A percentile compares a stretch with the other conserved stretches of the same genome.
Conservation (phyloP, 2,797 vertebrate species). For the Syndactyla subalaris region DNA sequence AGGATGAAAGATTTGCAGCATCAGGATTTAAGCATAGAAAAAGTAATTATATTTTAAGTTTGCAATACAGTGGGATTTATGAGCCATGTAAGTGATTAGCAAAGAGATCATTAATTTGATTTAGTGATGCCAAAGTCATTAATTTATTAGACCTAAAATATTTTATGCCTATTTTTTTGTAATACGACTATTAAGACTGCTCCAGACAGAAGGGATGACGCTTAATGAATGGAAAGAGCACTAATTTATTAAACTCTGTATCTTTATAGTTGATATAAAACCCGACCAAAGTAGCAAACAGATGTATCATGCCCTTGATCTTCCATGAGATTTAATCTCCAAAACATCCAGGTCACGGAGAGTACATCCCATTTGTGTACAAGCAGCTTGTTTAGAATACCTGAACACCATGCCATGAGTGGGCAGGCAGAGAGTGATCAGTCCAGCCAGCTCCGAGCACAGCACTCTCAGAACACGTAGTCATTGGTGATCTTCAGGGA, state of each 20-base stretch:
- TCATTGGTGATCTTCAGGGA: constrained; percentile 94
- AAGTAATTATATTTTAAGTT: background rate
- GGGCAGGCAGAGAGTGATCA: constrained; percentile 72
- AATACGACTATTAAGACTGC: constrained; percentile 45
- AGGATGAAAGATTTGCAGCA: constrained; percentile 27
- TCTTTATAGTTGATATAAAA: constrained; percentile 66
- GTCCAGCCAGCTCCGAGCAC: constrained; percentile 56
- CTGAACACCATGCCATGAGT: constrained; percentile 66
- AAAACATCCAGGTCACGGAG: constrained; percentile 68
- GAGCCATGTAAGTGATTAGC: constrained; percentile 20
- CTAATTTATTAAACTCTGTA: constrained; percentile 46
- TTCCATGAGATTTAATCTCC: constrained; percentile 63
- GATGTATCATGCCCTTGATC: constrained; percentile 54
- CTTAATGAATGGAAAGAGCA: constrained; percentile 50
- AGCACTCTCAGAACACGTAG: constrained; percentile 89
- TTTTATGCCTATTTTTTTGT: constrained; percentile 37
- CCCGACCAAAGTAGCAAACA: constrained; percentile 47
- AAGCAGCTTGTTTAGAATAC: constrained; percentile 65
- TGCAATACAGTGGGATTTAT: constrained; percentile 13
- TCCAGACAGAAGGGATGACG: constrained; percentile 55
- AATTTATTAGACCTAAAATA: constrained; percentile 44
- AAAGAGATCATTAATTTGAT: constrained; percentile 41
- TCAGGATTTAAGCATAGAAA: constrained; percentile 8
- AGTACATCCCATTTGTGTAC: constrained; percentile 51
- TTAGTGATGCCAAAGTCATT: constrained; percentile 29